Evolutionary conservation across 2,888 invertebrate genomes (phyloP).

Genomic region (Teleiodes luculella): DNA sequence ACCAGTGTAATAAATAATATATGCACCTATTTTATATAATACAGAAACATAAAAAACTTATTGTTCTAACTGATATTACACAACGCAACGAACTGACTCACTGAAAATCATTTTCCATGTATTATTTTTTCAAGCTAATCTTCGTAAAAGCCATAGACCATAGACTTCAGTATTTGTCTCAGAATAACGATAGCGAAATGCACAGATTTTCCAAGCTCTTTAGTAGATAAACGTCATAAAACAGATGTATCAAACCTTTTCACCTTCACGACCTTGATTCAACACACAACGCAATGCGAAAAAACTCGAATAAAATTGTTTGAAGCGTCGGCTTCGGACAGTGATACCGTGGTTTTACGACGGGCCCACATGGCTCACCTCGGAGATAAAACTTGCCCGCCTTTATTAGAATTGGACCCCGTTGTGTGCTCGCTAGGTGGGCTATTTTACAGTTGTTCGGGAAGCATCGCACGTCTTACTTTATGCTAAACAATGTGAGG

Average conservation of each 20-base stretch:
- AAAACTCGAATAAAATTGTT: slow-evolving; percentile 1
- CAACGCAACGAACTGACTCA: too few species aligned
- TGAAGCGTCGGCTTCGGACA: neutral
- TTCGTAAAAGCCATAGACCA: too few species aligned
- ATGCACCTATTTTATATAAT: too few species aligned
- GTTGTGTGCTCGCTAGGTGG: neutral
- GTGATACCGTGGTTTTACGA: neutral
- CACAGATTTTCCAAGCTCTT: too few species aligned
- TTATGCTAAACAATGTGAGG: neutral
- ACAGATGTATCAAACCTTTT: neutral
- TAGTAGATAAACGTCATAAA: neutral
- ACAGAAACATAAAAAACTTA: too few species aligned
- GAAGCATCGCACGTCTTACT: neutral
- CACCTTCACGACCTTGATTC: neutral
- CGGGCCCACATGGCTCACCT: slow-evolving; percentile 4
- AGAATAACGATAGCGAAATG: too few species aligned
- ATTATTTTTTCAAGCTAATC: too few species aligned
- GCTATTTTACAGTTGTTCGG: neutral
- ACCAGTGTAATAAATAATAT: too few species aligned
- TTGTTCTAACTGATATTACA: too few species aligned
- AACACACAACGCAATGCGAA: neutral
- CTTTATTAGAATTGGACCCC: slow-evolving; percentile 6
- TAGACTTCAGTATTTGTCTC: too few species aligned
- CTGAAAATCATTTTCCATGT: too few species aligned
- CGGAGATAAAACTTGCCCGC: neutral